phyloP scores from a whole-genome alignment of 1,140 invertebrate species.

The Chlorops oryzae region DNA sequence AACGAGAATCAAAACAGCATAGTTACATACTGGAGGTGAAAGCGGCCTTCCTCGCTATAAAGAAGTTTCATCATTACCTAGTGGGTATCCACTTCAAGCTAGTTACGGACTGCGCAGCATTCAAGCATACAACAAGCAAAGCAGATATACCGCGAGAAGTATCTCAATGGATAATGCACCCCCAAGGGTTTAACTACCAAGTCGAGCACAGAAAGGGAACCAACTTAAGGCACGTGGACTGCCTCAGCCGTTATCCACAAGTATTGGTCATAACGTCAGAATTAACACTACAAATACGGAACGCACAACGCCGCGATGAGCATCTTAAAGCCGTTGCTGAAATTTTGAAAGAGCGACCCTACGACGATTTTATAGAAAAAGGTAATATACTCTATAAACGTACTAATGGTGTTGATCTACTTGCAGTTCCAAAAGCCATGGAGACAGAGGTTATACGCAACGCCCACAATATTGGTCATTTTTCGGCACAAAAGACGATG shows the following conservation, averaged over 20 bases:
- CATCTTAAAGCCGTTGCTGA: constrained; percentile 1
- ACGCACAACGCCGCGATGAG: constrained; percentile 16
- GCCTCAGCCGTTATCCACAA: constrained; percentile 24
- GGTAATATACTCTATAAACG: constrained; percentile 27
- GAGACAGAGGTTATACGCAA: constrained; percentile 30
- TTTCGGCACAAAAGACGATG: constrained; percentile 41
- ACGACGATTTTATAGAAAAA: constrained; percentile 16
- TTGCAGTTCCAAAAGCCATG: constrained; percentile 34
- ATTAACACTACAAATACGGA: constrained; percentile 10
- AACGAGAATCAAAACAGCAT: constrained; percentile 32
- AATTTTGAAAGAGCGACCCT: neutral
- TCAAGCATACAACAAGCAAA: constrained; percentile 33
- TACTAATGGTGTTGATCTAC: constrained; percentile 15
- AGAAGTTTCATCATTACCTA: constrained; percentile 27
- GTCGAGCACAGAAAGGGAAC: constrained; percentile 23
- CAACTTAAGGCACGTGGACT: constrained; percentile 34
- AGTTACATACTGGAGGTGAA: constrained; percentile 47
- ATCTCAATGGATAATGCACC: constrained; percentile 25
- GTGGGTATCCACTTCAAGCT: constrained; percentile 19
- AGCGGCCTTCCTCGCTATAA: constrained; percentile 45
- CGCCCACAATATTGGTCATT: constrained; percentile 41
- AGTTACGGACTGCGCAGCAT: constrained; percentile 35
- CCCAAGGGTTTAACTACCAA: constrained; percentile 27
- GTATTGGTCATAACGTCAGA: constrained; percentile 2
- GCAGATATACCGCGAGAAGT: constrained; percentile 27